Evolutionary conservation across 2,797 vertebrate species (phyloP).

Genomic region (Lateolabrax maculatus): DNA sequence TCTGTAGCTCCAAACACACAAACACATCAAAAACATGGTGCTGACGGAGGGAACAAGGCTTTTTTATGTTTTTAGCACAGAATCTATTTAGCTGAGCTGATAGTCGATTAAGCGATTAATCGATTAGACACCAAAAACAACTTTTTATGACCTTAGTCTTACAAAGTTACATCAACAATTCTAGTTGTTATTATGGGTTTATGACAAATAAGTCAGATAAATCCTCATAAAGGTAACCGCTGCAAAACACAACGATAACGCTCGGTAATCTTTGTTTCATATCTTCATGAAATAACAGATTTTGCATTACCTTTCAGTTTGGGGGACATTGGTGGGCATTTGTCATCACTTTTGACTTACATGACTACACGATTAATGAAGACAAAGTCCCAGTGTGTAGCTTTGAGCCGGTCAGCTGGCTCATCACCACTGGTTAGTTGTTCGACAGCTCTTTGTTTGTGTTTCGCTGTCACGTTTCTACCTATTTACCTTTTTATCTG

Average conservation of each 20-base stretch:
- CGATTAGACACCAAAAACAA: constrained; percentile 55
- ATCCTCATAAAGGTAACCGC: constrained; percentile 28
- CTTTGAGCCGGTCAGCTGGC: constrained; percentile 49
- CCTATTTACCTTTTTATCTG: constrained; percentile 32
- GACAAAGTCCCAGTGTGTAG: constrained; percentile 18
- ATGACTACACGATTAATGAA: not conserved
- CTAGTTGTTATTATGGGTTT: not conserved
- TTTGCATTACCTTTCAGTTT: constrained; percentile 21
- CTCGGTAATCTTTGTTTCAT: constrained; percentile 32
- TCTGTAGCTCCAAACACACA: constrained; percentile 68
- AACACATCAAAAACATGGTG: constrained; percentile 69
- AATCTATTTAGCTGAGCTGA: constrained; percentile 39
- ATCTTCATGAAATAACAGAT: constrained; percentile 1
- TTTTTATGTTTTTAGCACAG: constrained; percentile 85
- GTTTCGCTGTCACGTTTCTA: constrained; percentile 44
- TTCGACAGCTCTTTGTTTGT: constrained; percentile 35
- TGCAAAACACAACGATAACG: constrained; percentile 27
- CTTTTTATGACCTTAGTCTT: constrained; percentile 35
- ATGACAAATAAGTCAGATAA: constrained; percentile 5
- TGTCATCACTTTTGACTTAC: constrained; percentile 8
- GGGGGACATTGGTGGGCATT: constrained; percentile 2
- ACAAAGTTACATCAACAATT: constrained; percentile 30
- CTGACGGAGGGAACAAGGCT: constrained; percentile 92
- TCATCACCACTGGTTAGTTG: constrained; percentile 27
- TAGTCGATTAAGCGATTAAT: constrained; percentile 19